phyloP scores from a whole-genome alignment of 2,797 vertebrate species.

The Ficedula albicollis region DNA sequence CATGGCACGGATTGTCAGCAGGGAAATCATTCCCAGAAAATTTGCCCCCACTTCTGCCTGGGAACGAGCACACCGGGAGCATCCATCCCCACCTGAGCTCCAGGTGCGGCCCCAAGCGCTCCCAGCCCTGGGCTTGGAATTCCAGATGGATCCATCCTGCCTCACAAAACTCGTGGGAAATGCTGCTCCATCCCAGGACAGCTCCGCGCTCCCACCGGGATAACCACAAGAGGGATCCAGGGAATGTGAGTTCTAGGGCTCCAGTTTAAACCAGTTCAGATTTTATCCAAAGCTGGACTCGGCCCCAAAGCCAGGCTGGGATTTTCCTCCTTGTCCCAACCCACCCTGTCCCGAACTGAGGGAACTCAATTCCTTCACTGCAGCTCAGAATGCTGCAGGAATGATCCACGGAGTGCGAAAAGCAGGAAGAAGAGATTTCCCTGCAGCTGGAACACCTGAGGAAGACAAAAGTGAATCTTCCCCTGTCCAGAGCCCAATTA shows the following conservation, averaged over 20 bases:
- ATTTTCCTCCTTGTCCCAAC: neutral
- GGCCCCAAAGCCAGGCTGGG: neutral
- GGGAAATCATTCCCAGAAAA: neutral
- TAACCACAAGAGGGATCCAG: neutral
- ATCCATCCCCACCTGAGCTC: neutral
- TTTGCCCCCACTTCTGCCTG: neutral
- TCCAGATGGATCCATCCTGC: neutral
- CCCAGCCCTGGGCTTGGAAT: neutral
- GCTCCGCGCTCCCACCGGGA: neutral
- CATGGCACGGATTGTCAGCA: accelerated
- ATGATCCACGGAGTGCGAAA: accelerated
- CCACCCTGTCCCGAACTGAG: neutral
- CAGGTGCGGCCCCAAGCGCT: neutral
- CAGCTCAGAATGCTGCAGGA: neutral
- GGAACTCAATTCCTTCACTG: accelerated
- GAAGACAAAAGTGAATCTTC: no score
- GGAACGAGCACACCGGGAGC: accelerated
- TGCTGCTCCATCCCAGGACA: accelerated
- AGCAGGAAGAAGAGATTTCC: no score
- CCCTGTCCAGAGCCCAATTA: accelerated
- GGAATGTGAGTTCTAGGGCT: neutral
- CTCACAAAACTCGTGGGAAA: accelerated
- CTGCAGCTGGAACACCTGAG: neutral
- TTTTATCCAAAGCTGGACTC: neutral
- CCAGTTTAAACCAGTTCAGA: neutral